Evolutionary conservation across 2,888 invertebrate species (phyloP).

Genomic region (Drosophila formosana): DNA sequence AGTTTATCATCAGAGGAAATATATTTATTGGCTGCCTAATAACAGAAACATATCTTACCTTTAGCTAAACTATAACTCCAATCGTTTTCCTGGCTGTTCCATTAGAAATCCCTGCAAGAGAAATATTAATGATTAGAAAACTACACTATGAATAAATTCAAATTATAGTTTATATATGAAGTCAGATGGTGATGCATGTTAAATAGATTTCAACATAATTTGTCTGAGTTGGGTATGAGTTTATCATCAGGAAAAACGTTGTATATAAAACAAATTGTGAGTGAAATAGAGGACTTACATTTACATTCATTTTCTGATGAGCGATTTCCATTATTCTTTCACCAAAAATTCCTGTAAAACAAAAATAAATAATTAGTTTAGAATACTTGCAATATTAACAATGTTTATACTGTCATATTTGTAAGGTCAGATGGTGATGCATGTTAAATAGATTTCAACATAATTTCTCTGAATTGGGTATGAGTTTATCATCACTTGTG

Average conservation of each 20-base stretch:
- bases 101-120: background rate
- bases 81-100: background rate
- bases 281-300: too few species aligned
- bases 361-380: background rate
- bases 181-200: slow-evolving; percentile 64
- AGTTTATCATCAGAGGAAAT: slow-evolving; percentile 60
- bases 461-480: slow-evolving; percentile 50
- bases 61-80: background rate
- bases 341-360: background rate
- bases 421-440: slow-evolving; percentile 64
- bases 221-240: slow-evolving; percentile 60
- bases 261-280: too few species aligned
- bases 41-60: background rate
- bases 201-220: slow-evolving; percentile 60
- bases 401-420: background rate
- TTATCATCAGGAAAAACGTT: slow-evolving; percentile 50
- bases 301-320: too few species aligned
- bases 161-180: background rate
- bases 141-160: background rate
- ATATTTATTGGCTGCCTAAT: background rate
- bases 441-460: slow-evolving; percentile 63
- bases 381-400: too few species aligned
- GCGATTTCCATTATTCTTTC: too few species aligned
- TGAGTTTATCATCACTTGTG: slow-evolving; percentile 61
- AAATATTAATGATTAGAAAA: background rate